Base-by-base conservation (phyloP, 1,140 invertebrate genomes). In the Nomia melanderi region DNA sequence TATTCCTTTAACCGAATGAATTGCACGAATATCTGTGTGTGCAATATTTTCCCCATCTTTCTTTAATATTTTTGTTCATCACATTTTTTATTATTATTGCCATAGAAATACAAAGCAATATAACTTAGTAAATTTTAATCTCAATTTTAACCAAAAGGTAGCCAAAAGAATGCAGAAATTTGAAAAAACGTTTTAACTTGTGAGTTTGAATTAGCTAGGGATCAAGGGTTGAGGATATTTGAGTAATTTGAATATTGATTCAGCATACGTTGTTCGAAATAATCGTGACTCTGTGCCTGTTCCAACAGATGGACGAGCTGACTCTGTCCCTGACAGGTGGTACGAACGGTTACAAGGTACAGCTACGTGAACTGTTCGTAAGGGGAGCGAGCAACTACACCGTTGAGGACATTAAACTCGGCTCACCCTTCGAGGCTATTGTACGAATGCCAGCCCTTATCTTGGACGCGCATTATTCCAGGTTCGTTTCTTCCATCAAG, bases 371-470 rank as follows among this genome's bases (percentile, higher is more conserved):
- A 71, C 93, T 96, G 83, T 94, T 94, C 84, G 93, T 95, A 36
- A 95, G 87, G 89, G 95, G 95, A 63, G 94, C 95, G 2, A 95
- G 94, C 81, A 95, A 96, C 90, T 96, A 94, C 81, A 93, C 95
- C 8, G 93, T 96, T 3, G 92, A 93, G 14, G 94, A 94, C 69
- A 91, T 96, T 67, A 95, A 94, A 91, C 94, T 92, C 76, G 93
- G 92, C 14, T 93, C 93, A 88, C 94, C 95, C 41, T 96, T 96
- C 86, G 94, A 95, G 87, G 94, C 94, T 11, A 91, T 92, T 82
- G 92, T 96, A 56, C 90, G 93, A 79, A 95, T 96, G 88, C 95
- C 95, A n/a, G 92, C 93, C 76, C 92, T 96, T 84, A 93, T 93
- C 83, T 94, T 96, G 79, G 93, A 95, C 80, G 93, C 95, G 2